These are phyloP conservation scores for Enteromius thamalakanensis DNA, from an alignment of 2,797 vertebrate species.

Conservation along the genomic window DNA sequence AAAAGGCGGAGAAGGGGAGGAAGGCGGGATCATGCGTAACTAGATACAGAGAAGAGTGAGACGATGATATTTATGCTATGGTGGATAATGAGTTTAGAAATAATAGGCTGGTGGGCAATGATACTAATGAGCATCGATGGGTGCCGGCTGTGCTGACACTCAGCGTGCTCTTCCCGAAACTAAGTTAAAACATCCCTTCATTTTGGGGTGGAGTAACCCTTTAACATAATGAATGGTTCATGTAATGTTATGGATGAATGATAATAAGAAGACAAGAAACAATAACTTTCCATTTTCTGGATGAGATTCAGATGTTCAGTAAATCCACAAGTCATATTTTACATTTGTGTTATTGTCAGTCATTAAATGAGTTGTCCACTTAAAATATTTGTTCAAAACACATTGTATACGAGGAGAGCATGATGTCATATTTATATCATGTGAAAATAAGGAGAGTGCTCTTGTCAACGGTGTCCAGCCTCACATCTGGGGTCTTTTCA, in stretches of 20 bases:
- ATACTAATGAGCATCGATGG: no score
- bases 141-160: no score
- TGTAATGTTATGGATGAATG: not conserved
- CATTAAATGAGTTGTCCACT: not conserved
- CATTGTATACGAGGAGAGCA: not conserved
- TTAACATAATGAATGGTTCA: no score
- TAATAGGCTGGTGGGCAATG: no score
- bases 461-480: slow-evolving; percentile 59
- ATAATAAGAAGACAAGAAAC: not conserved
- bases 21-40: no score
- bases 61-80: no score
- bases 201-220: no score
- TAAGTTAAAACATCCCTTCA: no score
- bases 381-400: not conserved
- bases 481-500: slow-evolving; percentile 46
- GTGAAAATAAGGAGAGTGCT: not conserved
- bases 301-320: not conserved
- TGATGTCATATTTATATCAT: slow-evolving; percentile 4
- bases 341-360: not conserved
- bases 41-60: no score
- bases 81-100: no score
- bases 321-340: not conserved
- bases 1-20: no score
- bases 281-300: not conserved
- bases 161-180: no score